Percentiles rank a stretch among this genome's conserved stretches.
Evolutionary conservation across 2,888 invertebrate species (phyloP).

Genomic region (Stenurella melanura): DNA sequence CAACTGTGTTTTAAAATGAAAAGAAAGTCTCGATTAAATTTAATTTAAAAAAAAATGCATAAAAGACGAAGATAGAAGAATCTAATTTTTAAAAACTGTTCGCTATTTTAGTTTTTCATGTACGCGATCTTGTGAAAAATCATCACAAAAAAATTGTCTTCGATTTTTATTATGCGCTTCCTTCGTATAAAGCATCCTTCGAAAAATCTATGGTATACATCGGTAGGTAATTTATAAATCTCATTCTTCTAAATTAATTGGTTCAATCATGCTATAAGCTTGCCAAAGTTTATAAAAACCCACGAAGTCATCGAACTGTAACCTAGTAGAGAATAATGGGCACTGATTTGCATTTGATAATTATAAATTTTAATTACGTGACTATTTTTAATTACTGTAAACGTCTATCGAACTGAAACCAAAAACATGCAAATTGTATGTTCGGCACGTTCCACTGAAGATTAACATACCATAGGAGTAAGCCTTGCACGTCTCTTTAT

Average conservation of each 20-base stretch:
- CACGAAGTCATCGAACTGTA: constrained; percentile 1
- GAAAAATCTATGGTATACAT: too few species aligned
- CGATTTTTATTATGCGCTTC: too few species aligned
- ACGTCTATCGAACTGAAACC: constrained; percentile 7
- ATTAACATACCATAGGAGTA: constrained; percentile 1
- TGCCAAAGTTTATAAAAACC: neutral
- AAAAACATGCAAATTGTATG: neutral
- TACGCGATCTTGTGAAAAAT: too few species aligned
- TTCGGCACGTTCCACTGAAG: neutral
- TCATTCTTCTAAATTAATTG: neutral
- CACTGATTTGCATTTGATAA: neutral
- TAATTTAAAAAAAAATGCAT: too few species aligned
- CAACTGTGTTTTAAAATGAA: too few species aligned
- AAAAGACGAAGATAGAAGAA: too few species aligned
- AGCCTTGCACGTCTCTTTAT: neutral
- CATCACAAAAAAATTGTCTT: too few species aligned
- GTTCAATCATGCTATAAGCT: neutral
- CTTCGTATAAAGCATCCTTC: too few species aligned
- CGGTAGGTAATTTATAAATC: too few species aligned
- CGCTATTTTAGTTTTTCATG: too few species aligned
- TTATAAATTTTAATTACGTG: constrained; percentile 6
- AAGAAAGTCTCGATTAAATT: too few species aligned
- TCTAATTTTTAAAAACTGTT: too few species aligned
- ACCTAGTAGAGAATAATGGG: neutral
- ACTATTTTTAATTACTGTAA: constrained; percentile 3